phyloP scores from a whole-genome alignment of 2,888 invertebrate genomes.

The Homarus gammarus region DNA sequence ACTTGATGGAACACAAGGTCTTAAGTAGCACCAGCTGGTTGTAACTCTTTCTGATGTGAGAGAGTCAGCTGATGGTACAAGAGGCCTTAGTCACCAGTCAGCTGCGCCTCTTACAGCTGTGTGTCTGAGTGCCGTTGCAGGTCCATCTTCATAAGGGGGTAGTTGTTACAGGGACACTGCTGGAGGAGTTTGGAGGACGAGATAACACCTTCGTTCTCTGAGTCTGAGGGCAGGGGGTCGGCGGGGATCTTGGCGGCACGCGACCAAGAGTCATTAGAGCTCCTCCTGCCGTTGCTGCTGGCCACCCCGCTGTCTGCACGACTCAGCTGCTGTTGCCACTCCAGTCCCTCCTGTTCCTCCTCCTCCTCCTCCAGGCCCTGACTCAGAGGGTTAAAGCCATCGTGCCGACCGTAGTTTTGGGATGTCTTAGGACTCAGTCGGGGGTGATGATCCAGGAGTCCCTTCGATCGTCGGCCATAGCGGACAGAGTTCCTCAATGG shows the following conservation, averaged over 20 bases:
- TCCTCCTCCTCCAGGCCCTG: slow-evolving; percentile 26
- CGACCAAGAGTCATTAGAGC: slow-evolving; percentile 16
- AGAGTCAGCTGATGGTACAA: too few relatives aligned
- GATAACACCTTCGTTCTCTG: neutral
- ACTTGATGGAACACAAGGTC: too few relatives aligned
- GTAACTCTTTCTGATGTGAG: too few relatives aligned
- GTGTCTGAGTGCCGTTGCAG: neutral
- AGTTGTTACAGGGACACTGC: neutral
- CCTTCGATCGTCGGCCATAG: slow-evolving; percentile 28
- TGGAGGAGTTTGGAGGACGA: neutral
- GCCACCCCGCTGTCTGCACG: neutral
- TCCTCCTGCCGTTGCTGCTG: slow-evolving; percentile 33
- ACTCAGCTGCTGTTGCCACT: neutral
- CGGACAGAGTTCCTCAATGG: slow-evolving; percentile 5
- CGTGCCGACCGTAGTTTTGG: slow-evolving; percentile 1
- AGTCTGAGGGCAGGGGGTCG: neutral
- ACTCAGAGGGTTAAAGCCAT: slow-evolving; percentile 10
- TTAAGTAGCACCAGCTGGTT: too few relatives aligned
- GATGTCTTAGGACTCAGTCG: slow-evolving; percentile 9
- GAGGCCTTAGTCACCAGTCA: too few relatives aligned
- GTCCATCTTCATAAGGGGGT: neutral
- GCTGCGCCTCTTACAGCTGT: neutral
- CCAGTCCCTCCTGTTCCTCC: neutral
- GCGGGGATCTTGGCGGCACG: neutral
- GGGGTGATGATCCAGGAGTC: neutral